These are phyloP conservation scores for Trachymyrmex septentrionalis DNA, from an alignment of 1,140 invertebrate species.

Conservation along the genomic window DNA sequence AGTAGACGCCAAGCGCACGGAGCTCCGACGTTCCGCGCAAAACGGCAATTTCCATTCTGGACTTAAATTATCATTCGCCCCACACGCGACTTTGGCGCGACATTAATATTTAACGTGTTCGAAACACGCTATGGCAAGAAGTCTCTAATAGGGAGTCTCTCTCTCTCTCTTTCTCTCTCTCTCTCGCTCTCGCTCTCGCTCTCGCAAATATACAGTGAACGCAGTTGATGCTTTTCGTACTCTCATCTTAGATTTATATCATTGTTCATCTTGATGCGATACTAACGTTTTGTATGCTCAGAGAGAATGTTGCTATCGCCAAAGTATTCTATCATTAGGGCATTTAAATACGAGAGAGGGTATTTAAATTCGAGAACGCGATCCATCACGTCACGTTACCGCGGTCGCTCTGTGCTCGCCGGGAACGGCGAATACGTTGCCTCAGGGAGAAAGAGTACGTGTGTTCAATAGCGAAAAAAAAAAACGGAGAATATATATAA, in stretches of 20 bases:
- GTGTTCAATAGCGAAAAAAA: conserved; percentile 78
- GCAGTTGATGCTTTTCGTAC: conserved; percentile 10
- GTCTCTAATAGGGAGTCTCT: not conserved
- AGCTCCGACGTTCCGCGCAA: not conserved
- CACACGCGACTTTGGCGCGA: conserved; percentile 1
- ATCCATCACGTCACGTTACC: conserved; percentile 12
- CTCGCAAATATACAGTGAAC: not conserved
- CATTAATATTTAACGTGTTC: conserved; percentile 44
- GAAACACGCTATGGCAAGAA: conserved; percentile 23
- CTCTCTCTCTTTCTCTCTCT: not conserved
- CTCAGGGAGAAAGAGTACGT: conserved; percentile 78
- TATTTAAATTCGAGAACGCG: not conserved
- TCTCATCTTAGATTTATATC: conserved; percentile 12
- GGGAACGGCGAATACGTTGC: conserved; percentile 46
- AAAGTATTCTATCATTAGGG: not conserved
- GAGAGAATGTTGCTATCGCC: not conserved
- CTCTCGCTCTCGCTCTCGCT: not conserved
- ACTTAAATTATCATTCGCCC: conserved; percentile 30
- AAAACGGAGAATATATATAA: conserved; percentile 62
- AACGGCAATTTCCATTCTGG: conserved; percentile 39
- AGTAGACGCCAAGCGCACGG: not conserved
- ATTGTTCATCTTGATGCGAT: not conserved
- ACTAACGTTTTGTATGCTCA: not conserved
- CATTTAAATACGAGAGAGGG: not conserved
- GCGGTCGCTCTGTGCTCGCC: conserved; percentile 15